Base-by-base conservation (phyloP, 2,113 vertebrate species). In the Caranx melampygus region DNA sequence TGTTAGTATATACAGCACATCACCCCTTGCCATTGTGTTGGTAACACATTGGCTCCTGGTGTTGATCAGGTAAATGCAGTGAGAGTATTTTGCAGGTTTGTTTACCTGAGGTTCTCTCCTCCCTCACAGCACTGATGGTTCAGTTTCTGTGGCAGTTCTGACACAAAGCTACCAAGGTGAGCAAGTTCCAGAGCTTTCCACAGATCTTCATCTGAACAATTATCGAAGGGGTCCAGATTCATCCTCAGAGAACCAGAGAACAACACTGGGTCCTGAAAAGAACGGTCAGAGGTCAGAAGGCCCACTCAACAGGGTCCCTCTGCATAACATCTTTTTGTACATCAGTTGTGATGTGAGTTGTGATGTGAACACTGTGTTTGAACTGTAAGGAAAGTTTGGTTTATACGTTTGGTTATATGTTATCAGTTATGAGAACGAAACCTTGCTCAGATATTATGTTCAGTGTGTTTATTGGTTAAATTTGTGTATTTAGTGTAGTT, bases 191-290 rank as follows among this genome's bases (percentile, higher is more conserved):
- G 57, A 75, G 94, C 93, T 14, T 79, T 94, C 97, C 97, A 98
- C 77, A 97, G 79, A 0, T 97, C 96, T 13, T 96, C 95, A 21
- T 97, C 97, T 0, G 96, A 94, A 84, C 95, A 94, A 44, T 91
- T 88, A 77, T 95, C 91, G 33, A 97, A 98, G 0, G 97, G 97
- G 85, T 98, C 97, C 18, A 98, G 93, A 66, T 98, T 98, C 96
- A 97, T 97, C 31, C 96, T 95, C 72, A 98, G 91, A 51, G 97
- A 95, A 20, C 97, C 97, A 12, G 97, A 97, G 77, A 99, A 98
- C 81, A 98, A 64, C 26, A 99, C 18, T 0, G 97, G 97, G 76
- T 99, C 97, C 97, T 98, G 35, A 5, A 31, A 31, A 35, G 13
- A 55, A 3, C 65, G 33, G 42, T 64, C 10, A 34, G 52, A 31